phyloP scores from a whole-genome alignment of 2,797 vertebrate genomes.

The Rhinogobio ventralis region DNA sequence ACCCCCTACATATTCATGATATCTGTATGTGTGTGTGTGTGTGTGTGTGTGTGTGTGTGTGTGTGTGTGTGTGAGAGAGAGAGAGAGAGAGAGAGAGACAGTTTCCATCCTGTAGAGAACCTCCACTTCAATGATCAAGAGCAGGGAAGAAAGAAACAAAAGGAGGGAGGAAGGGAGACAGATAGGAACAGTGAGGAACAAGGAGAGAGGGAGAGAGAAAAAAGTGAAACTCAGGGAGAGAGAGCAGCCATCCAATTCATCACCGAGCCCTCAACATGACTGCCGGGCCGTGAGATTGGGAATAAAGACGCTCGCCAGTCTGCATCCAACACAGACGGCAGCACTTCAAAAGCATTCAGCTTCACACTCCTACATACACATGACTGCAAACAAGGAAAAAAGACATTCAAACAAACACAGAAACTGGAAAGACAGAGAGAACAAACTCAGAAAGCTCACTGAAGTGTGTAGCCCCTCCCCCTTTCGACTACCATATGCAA shows the following conservation, averaged over 20 bases:
- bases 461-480: slow-evolving; percentile 9
- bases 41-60: not conserved
- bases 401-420: slow-evolving; percentile 20
- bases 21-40: slow-evolving; percentile 26
- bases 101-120: slow-evolving; percentile 53
- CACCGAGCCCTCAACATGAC: slow-evolving; percentile 50
- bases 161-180: slow-evolving; percentile 32
- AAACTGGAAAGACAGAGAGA: slow-evolving; percentile 28
- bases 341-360: slow-evolving; percentile 51
- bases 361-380: slow-evolving; percentile 39
- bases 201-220: slow-evolving; percentile 26
- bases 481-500: slow-evolving; percentile 5
- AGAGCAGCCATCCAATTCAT: slow-evolving; percentile 57
- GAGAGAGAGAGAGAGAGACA: slow-evolving; percentile 30
- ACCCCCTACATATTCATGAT: slow-evolving; percentile 61
- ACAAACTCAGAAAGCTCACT: slow-evolving; percentile 30
- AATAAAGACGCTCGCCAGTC: slow-evolving; percentile 65
- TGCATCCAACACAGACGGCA: slow-evolving; percentile 51
- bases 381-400: slow-evolving; percentile 24
- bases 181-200: slow-evolving; percentile 41
- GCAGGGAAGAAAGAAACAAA: slow-evolving; percentile 40
- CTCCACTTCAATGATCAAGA: slow-evolving; percentile 61
- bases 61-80: too few relatives aligned
- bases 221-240: slow-evolving; percentile 24
- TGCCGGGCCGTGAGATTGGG: slow-evolving; percentile 56